phyloP scores from a whole-genome alignment of 2,797 vertebrate genomes.

The Arrhamphus sclerolepis region DNA sequence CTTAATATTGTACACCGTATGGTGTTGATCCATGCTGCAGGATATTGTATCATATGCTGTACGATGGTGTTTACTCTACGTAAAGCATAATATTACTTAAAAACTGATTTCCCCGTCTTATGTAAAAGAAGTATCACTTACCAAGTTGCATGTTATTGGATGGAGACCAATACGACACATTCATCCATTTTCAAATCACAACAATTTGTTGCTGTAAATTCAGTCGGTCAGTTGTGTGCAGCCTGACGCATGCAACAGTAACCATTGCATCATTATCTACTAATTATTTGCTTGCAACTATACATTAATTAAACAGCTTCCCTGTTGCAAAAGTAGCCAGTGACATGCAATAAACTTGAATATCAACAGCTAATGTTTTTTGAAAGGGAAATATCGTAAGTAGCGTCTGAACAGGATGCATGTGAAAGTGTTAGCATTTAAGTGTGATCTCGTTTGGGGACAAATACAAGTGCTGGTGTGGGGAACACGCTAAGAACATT shows the following conservation, averaged over 20 bases:
- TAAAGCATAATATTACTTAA: slow-evolving; percentile 13
- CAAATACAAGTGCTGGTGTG: slow-evolving; percentile 29
- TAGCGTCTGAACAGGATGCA: not conserved
- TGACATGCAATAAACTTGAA: slow-evolving; percentile 45
- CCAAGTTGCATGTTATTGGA: slow-evolving; percentile 66
- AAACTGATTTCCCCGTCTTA: slow-evolving; percentile 38
- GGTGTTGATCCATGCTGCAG: not conserved
- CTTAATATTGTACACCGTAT: slow-evolving; percentile 6
- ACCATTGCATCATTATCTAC: slow-evolving; percentile 15
- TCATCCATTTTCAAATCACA: slow-evolving; percentile 65
- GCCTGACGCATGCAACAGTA: slow-evolving; percentile 51
- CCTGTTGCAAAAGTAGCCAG: not conserved
- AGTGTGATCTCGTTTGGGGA: slow-evolving; percentile 11
- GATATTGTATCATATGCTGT: too few species aligned
- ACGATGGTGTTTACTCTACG: too few species aligned
- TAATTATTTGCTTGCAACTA: slow-evolving; percentile 11
- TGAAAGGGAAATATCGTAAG: slow-evolving; percentile 11
- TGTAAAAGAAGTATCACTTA: slow-evolving; percentile 72
- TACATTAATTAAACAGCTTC: slow-evolving; percentile 9
- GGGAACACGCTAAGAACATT: slow-evolving; percentile 27
- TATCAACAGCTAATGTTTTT: slow-evolving; percentile 10
- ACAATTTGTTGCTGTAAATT: slow-evolving; percentile 58
- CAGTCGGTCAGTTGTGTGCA: slow-evolving; percentile 31
- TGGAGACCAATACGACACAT: slow-evolving; percentile 62
- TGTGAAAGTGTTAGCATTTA: slow-evolving; percentile 14